Evolutionary conservation across 2,113 vertebrate species (phyloP).

Genomic region (Ursus arctos): DNA sequence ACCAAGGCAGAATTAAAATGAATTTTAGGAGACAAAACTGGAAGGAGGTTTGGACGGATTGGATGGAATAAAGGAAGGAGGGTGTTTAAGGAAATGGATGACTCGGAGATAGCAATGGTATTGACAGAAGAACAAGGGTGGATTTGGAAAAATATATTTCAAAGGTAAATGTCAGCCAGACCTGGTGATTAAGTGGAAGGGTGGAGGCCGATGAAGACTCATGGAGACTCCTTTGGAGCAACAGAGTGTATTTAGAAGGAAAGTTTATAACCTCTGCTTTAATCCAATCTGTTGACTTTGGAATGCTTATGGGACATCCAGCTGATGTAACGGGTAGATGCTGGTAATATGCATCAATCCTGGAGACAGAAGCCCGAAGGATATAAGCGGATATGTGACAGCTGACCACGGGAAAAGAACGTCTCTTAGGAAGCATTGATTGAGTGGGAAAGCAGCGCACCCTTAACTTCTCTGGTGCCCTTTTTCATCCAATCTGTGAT

Average conservation of each 20-base stretch:
- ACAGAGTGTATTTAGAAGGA: not conserved
- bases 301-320: not conserved
- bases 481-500: not conserved
- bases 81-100: not conserved
- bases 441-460: not conserved
- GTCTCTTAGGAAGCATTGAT: not conserved
- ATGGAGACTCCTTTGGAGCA: not conserved
- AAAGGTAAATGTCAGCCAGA: not conserved
- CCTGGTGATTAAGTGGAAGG: not conserved
- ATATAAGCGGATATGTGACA: not conserved
- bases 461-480: not conserved
- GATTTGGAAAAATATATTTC: not conserved
- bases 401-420: not conserved
- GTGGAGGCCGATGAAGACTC: not conserved
- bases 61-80: not conserved
- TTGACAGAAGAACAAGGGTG: not conserved
- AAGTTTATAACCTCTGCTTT: slow-evolving; percentile 31
- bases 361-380: not conserved
- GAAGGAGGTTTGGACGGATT: not conserved
- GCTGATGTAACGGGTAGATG: not conserved
- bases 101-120: not conserved
- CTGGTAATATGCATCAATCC: not conserved
- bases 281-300: not conserved
- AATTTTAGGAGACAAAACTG: slow-evolving; percentile 26
- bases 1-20: not conserved